A percentile compares a stretch with the other conserved stretches of the same genome.
These are phyloP conservation scores for Galerucella calmariensis DNA, from an alignment of 2,888 invertebrate species.

Conservation along the genomic window DNA sequence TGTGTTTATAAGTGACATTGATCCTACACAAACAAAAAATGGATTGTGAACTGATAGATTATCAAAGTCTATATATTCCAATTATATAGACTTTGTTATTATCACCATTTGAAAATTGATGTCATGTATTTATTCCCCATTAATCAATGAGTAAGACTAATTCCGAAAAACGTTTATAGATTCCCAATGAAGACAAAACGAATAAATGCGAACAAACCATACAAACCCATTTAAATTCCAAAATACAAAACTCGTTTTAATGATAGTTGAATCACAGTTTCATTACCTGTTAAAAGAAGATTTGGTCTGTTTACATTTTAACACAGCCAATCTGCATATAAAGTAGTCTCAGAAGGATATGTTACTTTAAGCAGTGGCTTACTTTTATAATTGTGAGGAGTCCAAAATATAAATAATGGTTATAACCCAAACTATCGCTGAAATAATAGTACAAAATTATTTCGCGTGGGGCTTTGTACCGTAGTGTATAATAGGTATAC, in stretches of 20 bases:
- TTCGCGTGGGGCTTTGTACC: too few relatives aligned
- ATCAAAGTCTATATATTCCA: too few relatives aligned
- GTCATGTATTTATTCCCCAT: too few relatives aligned
- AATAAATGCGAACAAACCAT: neutral
- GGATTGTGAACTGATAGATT: too few relatives aligned
- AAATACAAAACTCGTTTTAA: constrained; percentile 42
- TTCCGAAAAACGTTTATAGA: too few relatives aligned
- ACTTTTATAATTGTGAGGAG: neutral
- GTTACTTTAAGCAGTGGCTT: constrained; percentile 2
- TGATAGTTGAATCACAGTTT: constrained; percentile 43
- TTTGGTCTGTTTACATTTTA: constrained; percentile 45
- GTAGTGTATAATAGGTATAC: too few relatives aligned
- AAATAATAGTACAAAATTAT: too few relatives aligned
- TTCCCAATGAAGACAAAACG: constrained; percentile 4
- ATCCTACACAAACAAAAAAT: too few relatives aligned
- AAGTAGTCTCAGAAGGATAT: constrained; percentile 32
- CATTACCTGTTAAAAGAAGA: constrained; percentile 46
- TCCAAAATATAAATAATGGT: neutral
- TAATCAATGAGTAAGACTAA: too few relatives aligned
- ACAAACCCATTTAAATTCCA: constrained; percentile 28
- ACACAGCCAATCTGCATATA: constrained; percentile 44
- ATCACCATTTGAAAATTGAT: too few relatives aligned
- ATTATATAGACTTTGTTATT: too few relatives aligned
- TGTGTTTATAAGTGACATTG: too few relatives aligned
- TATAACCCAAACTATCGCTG: neutral